Percentiles rank a stretch among this genome's conserved stretches.
Evolutionary conservation across 2,888 invertebrate genomes (phyloP).

Genomic region (Acanthococcus lagerstroemiae): DNA sequence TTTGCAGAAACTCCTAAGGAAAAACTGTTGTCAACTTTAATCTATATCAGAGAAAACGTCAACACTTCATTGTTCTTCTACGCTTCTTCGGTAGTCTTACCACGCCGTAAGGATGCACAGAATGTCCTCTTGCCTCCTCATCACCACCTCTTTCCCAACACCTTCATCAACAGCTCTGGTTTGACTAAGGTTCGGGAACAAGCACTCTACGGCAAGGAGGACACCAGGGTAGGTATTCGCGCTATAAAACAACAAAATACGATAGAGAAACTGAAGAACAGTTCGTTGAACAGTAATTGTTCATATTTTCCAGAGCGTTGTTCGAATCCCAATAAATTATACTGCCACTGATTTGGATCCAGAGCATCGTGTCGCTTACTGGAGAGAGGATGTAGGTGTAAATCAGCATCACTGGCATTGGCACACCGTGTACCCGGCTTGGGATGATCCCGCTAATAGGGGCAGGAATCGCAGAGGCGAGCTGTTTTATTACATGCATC

Average conservation of each 20-base stretch:
- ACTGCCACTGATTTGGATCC: constrained; percentile 63
- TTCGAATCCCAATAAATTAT: constrained; percentile 61
- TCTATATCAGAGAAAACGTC: constrained; percentile 59
- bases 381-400: constrained; percentile 73
- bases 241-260: too few relatives aligned
- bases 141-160: constrained; percentile 68
- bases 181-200: constrained; percentile 61
- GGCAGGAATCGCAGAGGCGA: constrained; percentile 71
- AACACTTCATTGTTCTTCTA: constrained; percentile 76
- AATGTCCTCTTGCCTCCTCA: constrained; percentile 61
- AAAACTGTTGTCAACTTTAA: constrained; percentile 61
- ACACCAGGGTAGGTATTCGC: too few relatives aligned
- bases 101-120: constrained; percentile 62
- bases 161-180: constrained; percentile 60
- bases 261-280: too few relatives aligned
- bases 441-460: constrained; percentile 47
- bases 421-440: constrained; percentile 78
- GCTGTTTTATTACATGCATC: constrained; percentile 71
- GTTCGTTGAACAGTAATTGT: too few relatives aligned
- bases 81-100: constrained; percentile 61
- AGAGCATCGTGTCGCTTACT: constrained; percentile 72
- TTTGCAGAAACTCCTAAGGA: too few relatives aligned
- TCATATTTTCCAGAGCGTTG: constrained; percentile 48
- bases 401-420: constrained; percentile 88
- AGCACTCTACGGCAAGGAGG: too few relatives aligned